These are phyloP conservation scores for Eristalinus aeneus DNA, from an alignment of 2,888 invertebrate genomes.

Conservation along the genomic window DNA sequence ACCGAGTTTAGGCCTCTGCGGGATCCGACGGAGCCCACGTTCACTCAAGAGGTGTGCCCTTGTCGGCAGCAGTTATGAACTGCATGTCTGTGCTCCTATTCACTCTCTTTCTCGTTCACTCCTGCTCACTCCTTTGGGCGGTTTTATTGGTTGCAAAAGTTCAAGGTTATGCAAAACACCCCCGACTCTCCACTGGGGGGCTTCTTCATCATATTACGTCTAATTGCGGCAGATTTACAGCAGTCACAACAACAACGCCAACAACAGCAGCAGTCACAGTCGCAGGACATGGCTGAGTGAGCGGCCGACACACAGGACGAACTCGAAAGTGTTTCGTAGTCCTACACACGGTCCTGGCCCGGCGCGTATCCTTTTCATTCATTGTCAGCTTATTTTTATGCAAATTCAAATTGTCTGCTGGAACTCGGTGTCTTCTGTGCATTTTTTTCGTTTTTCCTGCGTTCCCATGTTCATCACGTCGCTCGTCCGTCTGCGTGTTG, in stretches of 20 bases:
- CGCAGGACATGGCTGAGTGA: neutral
- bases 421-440: slow-evolving; percentile 11
- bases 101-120: neutral
- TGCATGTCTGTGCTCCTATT: neutral
- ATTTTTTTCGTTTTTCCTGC: slow-evolving; percentile 14
- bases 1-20: neutral
- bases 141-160: slow-evolving; percentile 55
- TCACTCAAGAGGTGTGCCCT: slow-evolving; percentile 25
- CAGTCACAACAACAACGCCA: slow-evolving; percentile 29
- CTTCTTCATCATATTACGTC: slow-evolving; percentile 54
- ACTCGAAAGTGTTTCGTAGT: slow-evolving; percentile 58
- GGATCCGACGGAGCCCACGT: slow-evolving; percentile 24
- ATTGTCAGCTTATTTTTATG: slow-evolving; percentile 70
- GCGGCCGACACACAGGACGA: slow-evolving; percentile 23
- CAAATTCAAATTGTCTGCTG: slow-evolving; percentile 68
- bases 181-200: slow-evolving; percentile 5
- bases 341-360: slow-evolving; percentile 35
- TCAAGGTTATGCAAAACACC: slow-evolving; percentile 60
- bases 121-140: slow-evolving; percentile 4
- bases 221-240: slow-evolving; percentile 69
- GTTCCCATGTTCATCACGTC: neutral
- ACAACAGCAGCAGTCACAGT: neutral
- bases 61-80: slow-evolving; percentile 37
- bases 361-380: slow-evolving; percentile 67
- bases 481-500: neutral